Evolutionary conservation across 2,797 vertebrate species (phyloP).

Genomic region (Discoglossus pictus): DNA sequence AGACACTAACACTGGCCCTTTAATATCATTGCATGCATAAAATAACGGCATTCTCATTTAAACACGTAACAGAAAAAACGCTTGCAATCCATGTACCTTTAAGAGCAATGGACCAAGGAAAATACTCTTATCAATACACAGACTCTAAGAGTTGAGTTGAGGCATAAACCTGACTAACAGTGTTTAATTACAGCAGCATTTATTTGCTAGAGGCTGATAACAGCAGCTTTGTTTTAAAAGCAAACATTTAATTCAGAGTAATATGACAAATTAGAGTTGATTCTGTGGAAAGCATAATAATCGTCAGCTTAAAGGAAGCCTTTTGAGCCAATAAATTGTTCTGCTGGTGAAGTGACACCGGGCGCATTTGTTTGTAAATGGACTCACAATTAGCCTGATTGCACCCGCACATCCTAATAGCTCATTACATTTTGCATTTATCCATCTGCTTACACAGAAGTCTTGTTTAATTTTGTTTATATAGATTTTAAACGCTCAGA

Average conservation of each 20-base stretch:
- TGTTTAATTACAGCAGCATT: slow-evolving; percentile 45
- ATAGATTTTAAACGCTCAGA: too few species aligned
- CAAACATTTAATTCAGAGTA: slow-evolving; percentile 51
- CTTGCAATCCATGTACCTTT: too few species aligned
- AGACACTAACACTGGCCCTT: too few species aligned
- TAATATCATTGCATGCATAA: too few species aligned
- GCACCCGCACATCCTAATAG: slow-evolving; percentile 42
- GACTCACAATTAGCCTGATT: slow-evolving; percentile 36
- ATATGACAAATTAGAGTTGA: slow-evolving; percentile 44
- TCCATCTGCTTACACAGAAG: too few species aligned
- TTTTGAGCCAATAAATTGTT: background rate
- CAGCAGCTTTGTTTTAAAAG: slow-evolving; percentile 43
- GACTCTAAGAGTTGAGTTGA: slow-evolving; percentile 9
- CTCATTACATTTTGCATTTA: slow-evolving; percentile 21
- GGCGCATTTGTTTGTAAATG: slow-evolving; percentile 8
- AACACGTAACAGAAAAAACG: too few species aligned
- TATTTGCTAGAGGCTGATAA: slow-evolving; percentile 39
- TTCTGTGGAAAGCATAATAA: slow-evolving; percentile 20
- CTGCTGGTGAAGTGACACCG: background rate
- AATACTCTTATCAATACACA: background rate
- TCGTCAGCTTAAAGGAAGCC: background rate
- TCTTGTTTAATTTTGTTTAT: too few species aligned
- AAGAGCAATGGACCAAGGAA: background rate
- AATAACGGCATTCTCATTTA: too few species aligned
- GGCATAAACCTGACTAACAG: slow-evolving; percentile 19